Conservation (phyloP, 1,140 invertebrate genomes). For the Psix sp. region DNA sequence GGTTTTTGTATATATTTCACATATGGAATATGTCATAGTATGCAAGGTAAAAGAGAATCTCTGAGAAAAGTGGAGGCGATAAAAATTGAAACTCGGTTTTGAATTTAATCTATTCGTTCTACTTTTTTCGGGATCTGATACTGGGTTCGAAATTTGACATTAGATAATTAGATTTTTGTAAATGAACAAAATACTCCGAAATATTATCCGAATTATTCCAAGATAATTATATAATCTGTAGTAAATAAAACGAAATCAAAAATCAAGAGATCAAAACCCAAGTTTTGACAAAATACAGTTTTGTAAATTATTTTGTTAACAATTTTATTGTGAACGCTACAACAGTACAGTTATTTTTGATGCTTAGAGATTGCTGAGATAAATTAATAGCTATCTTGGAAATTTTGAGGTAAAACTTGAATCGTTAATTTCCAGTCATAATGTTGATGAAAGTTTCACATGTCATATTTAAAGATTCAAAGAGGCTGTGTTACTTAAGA, state of each 20-base stretch:
- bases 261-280: too few relatives aligned
- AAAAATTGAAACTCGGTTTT: conserved; percentile 42
- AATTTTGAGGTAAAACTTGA: conserved; percentile 1
- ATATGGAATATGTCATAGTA: conserved; percentile 75
- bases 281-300: too few relatives aligned
- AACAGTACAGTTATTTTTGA: too few relatives aligned
- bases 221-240: too few relatives aligned
- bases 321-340: too few relatives aligned
- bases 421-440: not conserved
- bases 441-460: too few relatives aligned
- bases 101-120: not conserved
- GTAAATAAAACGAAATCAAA: too few relatives aligned
- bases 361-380: too few relatives aligned
- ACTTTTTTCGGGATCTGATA: not conserved
- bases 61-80: conserved; percentile 50
- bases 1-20: conserved; percentile 77
- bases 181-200: not conserved
- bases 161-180: not conserved
- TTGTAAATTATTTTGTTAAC: too few relatives aligned
- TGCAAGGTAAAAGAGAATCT: conserved; percentile 69
- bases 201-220: not conserved
- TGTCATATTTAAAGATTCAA: not conserved
- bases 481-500: conserved; percentile 7
- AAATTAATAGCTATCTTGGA: too few relatives aligned
- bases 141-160: not conserved